Evolutionary conservation across 2,113 vertebrate genomes (phyloP).

Genomic region (Microcebus murinus): DNA sequence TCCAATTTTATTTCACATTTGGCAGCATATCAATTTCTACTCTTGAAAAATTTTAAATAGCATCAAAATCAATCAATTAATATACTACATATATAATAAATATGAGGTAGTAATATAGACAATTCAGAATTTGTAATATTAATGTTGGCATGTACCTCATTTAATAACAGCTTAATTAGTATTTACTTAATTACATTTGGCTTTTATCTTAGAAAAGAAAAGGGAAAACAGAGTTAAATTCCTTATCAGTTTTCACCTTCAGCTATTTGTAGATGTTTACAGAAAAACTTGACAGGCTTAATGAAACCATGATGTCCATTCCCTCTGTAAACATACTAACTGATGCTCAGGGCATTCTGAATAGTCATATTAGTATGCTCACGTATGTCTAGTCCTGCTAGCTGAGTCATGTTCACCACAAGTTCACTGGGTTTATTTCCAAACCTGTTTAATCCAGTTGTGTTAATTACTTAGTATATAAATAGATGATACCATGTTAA

Average conservation of each 20-base stretch:
- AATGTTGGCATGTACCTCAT: not conserved
- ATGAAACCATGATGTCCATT: not conserved
- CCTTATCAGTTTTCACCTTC: not conserved
- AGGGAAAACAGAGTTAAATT: not conserved
- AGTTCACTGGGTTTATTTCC: not conserved
- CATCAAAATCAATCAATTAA: not conserved
- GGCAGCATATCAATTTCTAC: not conserved
- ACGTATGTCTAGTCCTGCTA: not conserved
- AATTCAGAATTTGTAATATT: not conserved
- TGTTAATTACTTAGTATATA: not conserved
- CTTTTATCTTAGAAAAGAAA: conserved; percentile 35
- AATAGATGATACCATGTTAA: not conserved
- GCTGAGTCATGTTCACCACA: not conserved
- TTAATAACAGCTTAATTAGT: conserved; percentile 8
- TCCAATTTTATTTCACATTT: not conserved
- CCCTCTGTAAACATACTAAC: not conserved
- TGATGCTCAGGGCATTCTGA: not conserved
- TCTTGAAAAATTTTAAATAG: not conserved
- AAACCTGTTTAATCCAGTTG: not conserved
- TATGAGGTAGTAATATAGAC: not conserved
- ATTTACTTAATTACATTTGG: conserved; percentile 25
- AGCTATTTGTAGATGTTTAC: conserved; percentile 25
- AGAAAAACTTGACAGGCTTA: not conserved
- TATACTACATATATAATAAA: not conserved
- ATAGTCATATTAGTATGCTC: accelerated